Evolutionary conservation across 2,113 vertebrate genomes (phyloP).

Genomic region (Mormyrus iriodes): DNA sequence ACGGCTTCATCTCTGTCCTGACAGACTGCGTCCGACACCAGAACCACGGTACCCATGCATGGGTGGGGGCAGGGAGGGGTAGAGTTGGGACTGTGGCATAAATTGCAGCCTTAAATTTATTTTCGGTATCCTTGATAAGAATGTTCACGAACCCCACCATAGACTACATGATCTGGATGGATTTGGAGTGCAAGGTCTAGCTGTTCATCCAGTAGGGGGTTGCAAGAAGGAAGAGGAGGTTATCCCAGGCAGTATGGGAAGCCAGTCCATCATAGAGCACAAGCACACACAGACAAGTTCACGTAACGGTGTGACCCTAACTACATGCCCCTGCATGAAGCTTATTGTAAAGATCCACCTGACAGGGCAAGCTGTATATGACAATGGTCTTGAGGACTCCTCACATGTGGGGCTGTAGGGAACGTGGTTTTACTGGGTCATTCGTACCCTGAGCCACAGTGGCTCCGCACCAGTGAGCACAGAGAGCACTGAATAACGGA

Average conservation of each 20-base stretch:
- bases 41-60: constrained; percentile 66
- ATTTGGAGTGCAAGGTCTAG: too few relatives aligned
- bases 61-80: background rate
- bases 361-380: background rate
- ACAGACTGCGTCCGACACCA: constrained; percentile 77
- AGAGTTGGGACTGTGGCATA: background rate
- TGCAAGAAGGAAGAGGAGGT: background rate
- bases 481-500: constrained; percentile 43
- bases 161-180: too few relatives aligned
- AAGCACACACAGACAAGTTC: background rate
- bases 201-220: background rate
- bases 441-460: background rate
- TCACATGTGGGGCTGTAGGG: background rate
- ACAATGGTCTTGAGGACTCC: background rate
- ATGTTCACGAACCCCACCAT: background rate
- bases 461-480: background rate
- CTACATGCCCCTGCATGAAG: background rate
- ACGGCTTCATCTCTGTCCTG: constrained; percentile 62
- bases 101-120: background rate
- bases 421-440: background rate
- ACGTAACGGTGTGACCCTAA: too few relatives aligned
- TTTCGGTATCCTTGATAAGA: background rate
- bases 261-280: background rate
- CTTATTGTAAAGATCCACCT: background rate
- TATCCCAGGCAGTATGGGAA: background rate